A percentile compares a stretch with the other conserved stretches of the same genome.
Evolutionary conservation across 2,113 vertebrate genomes (phyloP).

Genomic region (Regulus satrapa): DNA sequence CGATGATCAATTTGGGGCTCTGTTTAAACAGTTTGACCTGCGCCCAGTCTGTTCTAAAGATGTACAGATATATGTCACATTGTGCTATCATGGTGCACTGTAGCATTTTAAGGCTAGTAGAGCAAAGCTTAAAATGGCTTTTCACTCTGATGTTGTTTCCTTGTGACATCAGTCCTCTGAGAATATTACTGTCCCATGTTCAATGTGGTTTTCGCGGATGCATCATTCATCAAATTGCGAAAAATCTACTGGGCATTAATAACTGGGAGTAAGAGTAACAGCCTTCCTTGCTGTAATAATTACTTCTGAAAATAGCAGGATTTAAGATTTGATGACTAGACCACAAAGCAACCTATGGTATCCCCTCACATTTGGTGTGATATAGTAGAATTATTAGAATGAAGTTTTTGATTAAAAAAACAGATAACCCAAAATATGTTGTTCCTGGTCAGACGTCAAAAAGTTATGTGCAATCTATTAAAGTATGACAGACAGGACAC

Average conservation of each 20-base stretch:
- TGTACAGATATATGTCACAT: not conserved
- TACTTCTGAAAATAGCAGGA: not conserved
- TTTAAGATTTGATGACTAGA: not conserved
- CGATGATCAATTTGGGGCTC: not conserved
- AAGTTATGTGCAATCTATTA: not conserved
- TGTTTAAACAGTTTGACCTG: not conserved
- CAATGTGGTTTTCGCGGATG: not conserved
- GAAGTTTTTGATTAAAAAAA: not conserved
- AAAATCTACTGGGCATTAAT: not conserved
- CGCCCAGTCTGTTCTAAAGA: not conserved
- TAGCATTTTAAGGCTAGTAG: not conserved
- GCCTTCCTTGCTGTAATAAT: not conserved
- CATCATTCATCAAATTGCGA: not conserved
- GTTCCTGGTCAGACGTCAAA: not conserved
- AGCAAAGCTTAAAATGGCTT: not conserved
- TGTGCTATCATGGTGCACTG: not conserved
- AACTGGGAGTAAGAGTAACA: not conserved
- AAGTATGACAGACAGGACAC: not conserved
- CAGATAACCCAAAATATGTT: not conserved
- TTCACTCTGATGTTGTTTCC: not conserved
- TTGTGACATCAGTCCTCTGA: not conserved
- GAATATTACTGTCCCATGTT: not conserved
- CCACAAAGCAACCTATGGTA: not conserved
- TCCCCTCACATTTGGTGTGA: not conserved
- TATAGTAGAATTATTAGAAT: not conserved